Percentiles rank a stretch among this genome's conserved stretches.
Conservation (phyloP, 1,140 invertebrate species). For the Drosophila bipectinata region DNA sequence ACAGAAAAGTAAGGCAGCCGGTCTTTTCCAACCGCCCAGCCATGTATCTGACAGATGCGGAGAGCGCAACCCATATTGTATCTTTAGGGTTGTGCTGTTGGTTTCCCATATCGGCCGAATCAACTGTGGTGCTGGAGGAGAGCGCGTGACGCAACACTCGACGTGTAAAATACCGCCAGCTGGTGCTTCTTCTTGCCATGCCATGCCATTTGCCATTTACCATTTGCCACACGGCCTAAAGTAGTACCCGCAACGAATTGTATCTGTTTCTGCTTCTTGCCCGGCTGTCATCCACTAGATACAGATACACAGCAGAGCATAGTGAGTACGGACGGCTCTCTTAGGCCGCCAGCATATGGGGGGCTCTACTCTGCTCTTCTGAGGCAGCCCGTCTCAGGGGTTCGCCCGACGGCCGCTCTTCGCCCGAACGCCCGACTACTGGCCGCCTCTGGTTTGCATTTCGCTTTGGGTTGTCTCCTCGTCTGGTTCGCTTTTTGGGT, state of each 20-base stretch:
- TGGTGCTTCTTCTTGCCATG: slow-evolving; percentile 35
- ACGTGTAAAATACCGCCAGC: slow-evolving; percentile 41
- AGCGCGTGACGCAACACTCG: slow-evolving; percentile 71
- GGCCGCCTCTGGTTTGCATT: slow-evolving; percentile 69
- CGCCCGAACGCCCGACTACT: slow-evolving; percentile 39
- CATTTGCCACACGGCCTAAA: slow-evolving; percentile 21
- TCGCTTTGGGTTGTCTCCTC: slow-evolving; percentile 82
- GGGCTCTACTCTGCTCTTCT: slow-evolving; percentile 6
- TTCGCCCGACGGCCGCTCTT: slow-evolving; percentile 55
- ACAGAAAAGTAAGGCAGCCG: slow-evolving; percentile 44
- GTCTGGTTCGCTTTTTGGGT: slow-evolving; percentile 79
- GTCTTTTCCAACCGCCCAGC: slow-evolving; percentile 48
- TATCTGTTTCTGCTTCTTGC: slow-evolving; percentile 54
- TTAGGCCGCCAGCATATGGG: background rate
- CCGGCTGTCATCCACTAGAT: slow-evolving; percentile 54
- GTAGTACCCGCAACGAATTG: background rate
- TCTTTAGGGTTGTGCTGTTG: slow-evolving; percentile 6
- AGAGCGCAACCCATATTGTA: slow-evolving; percentile 13
- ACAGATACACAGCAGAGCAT: slow-evolving; percentile 54
- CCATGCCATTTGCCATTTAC: slow-evolving; percentile 30
- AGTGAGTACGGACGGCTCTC: slow-evolving; percentile 15
- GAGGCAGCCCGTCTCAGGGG: slow-evolving; percentile 24
- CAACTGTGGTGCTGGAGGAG: slow-evolving; percentile 4
- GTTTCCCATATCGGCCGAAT: background rate
- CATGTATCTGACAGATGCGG: slow-evolving; percentile 50